Evolutionary conservation across 23 tunicate genomes (phyloP).

Genomic region (Botrylloides violaceus): DNA sequence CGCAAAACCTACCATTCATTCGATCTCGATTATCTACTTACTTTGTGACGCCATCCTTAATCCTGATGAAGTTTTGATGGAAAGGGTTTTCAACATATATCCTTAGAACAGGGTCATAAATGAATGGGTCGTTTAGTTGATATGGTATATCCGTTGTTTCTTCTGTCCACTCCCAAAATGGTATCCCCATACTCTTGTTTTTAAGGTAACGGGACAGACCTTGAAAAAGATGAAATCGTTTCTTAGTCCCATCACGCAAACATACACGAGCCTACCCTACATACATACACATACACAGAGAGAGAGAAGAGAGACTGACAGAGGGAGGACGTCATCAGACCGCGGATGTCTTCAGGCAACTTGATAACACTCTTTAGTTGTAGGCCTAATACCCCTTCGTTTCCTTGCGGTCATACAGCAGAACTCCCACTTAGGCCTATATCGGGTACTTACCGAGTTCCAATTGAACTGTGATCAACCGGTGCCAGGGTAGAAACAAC

Average conservation of each 20-base stretch:
- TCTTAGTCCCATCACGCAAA: too few relatives aligned
- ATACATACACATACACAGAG: too few relatives aligned
- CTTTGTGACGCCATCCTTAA: neutral
- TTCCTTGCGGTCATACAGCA: too few relatives aligned
- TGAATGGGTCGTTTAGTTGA: conserved; percentile 2
- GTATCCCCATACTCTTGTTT: conserved; percentile 43
- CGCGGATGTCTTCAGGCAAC: too few relatives aligned
- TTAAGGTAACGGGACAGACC: conserved; percentile 34
- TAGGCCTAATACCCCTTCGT: too few relatives aligned
- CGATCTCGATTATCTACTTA: neutral
- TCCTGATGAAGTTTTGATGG: conserved; percentile 11
- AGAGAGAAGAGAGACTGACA: too few relatives aligned
- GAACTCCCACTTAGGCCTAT: too few relatives aligned
- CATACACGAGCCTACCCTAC: too few relatives aligned
- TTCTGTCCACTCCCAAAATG: conserved; percentile 72
- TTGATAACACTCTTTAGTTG: too few relatives aligned
- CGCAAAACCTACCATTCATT: neutral
- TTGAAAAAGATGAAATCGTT: conserved; percentile 10
- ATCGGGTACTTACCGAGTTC: conserved; percentile 49
- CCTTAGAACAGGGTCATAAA: conserved; percentile 29
- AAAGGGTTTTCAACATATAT: conserved; percentile 39
- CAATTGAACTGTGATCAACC: conserved; percentile 33
- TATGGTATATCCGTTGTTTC: conserved; percentile 20
- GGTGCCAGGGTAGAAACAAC: conserved; percentile 55
- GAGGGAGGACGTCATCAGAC: too few relatives aligned